Conservation (phyloP, 1,140 invertebrate genomes). For the Zelostemma sp. region DNA sequence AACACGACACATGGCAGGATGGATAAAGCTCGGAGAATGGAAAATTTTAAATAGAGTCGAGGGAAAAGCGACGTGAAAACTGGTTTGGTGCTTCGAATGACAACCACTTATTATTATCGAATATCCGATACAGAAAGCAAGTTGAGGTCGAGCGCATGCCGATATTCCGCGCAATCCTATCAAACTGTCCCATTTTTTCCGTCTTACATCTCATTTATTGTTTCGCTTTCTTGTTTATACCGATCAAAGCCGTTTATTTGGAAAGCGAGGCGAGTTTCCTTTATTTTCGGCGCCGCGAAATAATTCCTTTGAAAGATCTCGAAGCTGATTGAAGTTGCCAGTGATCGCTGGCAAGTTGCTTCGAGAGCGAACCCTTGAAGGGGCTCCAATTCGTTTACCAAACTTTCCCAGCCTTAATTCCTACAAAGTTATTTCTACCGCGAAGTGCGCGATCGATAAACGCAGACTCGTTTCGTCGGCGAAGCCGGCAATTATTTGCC, state of each 20-base stretch:
- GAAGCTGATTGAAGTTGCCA: conserved; percentile 7
- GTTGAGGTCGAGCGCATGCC: conserved; percentile 50
- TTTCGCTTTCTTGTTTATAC: no score
- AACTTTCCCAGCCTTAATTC: conserved; percentile 36
- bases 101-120: conserved; percentile 59
- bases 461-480: conserved; percentile 31
- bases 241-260: no score
- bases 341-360: conserved; percentile 19
- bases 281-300: neutral
- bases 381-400: conserved; percentile 43
- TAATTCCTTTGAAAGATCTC: conserved; percentile 1
- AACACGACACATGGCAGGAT: neutral
- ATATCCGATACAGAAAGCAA: conserved; percentile 49
- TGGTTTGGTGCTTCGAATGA: conserved; percentile 47
- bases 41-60: conserved; percentile 40
- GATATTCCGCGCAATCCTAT: conserved; percentile 49
- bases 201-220: no score
- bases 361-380: conserved; percentile 29
- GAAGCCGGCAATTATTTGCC: conserved; percentile 43
- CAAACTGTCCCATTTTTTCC: no score
- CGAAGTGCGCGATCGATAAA: conserved; percentile 36
- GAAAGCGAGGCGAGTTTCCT: neutral
- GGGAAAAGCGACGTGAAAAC: conserved; percentile 31
- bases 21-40: conserved; percentile 20
- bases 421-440: conserved; percentile 38